phyloP scores from a whole-genome alignment of 2,113 vertebrate species.

The Pollimyrus isidori region DNA sequence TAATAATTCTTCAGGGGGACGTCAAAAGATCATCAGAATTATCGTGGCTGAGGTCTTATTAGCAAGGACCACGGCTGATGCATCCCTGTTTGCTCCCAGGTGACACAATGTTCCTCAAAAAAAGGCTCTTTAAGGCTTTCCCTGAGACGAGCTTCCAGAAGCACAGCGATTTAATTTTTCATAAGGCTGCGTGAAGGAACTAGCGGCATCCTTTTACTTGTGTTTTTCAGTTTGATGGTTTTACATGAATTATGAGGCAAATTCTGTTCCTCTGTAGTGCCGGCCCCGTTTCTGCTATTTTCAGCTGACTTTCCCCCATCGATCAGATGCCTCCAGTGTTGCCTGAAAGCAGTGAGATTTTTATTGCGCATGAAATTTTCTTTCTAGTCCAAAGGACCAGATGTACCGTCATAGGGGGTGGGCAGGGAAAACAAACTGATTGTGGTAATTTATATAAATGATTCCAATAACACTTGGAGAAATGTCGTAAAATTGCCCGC shows the following conservation, averaged over 20 bases:
- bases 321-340: background rate
- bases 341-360: background rate
- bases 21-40: background rate
- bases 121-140: background rate
- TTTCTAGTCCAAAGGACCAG: background rate
- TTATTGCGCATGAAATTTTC: background rate
- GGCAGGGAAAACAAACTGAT: background rate
- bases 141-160: background rate
- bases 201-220: background rate
- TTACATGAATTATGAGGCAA: constrained; percentile 6
- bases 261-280: background rate
- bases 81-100: background rate
- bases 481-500: background rate
- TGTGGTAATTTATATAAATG: constrained; percentile 1
- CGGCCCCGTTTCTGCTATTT: background rate
- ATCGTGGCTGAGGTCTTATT: background rate
- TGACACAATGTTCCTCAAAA: background rate
- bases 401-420: background rate
- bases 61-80: background rate
- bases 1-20: background rate
- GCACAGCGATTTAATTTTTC: background rate
- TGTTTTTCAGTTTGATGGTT: background rate
- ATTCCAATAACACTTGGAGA: background rate
- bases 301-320: background rate
- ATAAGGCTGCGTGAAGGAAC: background rate